phyloP scores from a whole-genome alignment of 2,797 vertebrate species.

The Odontamblyopus lacepedii region DNA sequence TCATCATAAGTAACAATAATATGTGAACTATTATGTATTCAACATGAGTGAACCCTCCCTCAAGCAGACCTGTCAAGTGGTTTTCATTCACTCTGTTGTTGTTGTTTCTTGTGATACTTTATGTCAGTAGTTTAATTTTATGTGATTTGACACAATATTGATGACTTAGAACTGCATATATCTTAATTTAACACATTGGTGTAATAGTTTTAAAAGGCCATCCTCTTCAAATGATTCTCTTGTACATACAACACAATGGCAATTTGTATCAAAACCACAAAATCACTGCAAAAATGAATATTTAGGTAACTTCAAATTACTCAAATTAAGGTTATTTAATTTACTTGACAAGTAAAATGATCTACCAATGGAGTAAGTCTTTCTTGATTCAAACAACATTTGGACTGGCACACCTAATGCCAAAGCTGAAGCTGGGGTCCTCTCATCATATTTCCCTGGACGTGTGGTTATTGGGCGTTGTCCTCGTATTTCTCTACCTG shows the following conservation, averaged over 20 bases:
- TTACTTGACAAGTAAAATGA: too few relatives aligned
- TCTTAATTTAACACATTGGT: not conserved
- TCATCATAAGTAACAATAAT: not conserved
- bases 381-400: too few relatives aligned
- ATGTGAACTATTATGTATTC: not conserved
- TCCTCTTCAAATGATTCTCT: not conserved
- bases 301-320: too few relatives aligned
- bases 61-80: not conserved
- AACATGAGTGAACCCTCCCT: not conserved
- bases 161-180: not conserved
- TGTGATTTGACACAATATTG: not conserved
- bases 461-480: too few relatives aligned
- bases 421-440: too few relatives aligned
- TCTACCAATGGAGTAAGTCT: too few relatives aligned
- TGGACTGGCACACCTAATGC: too few relatives aligned
- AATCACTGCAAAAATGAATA: not conserved
- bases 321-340: too few relatives aligned
- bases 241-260: not conserved
- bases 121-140: not conserved
- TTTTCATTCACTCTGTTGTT: not conserved
- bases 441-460: too few relatives aligned
- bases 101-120: not conserved
- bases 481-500: too few relatives aligned
- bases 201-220: not conserved
- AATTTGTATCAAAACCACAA: conserved; percentile 1